phyloP scores from a whole-genome alignment of 1,140 invertebrate species.

The Drosophila parvula region DNA sequence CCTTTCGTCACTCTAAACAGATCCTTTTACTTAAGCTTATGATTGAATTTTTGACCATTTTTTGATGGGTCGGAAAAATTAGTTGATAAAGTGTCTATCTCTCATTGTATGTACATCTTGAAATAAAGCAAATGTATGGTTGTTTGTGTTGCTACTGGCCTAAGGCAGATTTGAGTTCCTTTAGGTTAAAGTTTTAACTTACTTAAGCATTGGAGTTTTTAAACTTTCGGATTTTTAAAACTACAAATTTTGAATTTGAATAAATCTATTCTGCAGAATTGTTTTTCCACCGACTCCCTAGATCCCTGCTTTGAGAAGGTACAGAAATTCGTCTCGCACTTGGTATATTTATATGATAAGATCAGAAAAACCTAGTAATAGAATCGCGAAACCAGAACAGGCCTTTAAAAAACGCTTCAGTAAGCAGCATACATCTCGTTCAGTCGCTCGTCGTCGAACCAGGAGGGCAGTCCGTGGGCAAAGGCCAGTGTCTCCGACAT shows the following conservation, averaged over 20 bases:
- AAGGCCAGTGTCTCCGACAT: constrained; percentile 70
- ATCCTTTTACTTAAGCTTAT: no score
- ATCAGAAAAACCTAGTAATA: neutral
- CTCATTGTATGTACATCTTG: no score
- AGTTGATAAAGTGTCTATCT: no score
- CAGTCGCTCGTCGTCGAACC: constrained; percentile 82
- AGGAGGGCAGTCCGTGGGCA: constrained; percentile 77
- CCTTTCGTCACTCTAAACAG: no score
- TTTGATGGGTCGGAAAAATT: no score
- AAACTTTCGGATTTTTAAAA: neutral
- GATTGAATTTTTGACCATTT: no score
- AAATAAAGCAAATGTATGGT: no score
- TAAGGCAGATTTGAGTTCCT: no score
- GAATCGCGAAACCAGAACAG: constrained; percentile 33
- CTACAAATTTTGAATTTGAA: constrained; percentile 3
- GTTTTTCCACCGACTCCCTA: neutral
- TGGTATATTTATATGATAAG: neutral
- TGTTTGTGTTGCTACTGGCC: no score
- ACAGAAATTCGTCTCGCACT: neutral
- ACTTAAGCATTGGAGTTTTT: neutral
- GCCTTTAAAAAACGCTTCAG: neutral
- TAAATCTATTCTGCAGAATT: neutral
- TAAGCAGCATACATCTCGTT: constrained; percentile 74
- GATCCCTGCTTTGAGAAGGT: neutral
- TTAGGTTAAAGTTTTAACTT: neutral